phyloP scores from a whole-genome alignment of 2,113 vertebrate species.

The Ctenodactylus gundi region DNA sequence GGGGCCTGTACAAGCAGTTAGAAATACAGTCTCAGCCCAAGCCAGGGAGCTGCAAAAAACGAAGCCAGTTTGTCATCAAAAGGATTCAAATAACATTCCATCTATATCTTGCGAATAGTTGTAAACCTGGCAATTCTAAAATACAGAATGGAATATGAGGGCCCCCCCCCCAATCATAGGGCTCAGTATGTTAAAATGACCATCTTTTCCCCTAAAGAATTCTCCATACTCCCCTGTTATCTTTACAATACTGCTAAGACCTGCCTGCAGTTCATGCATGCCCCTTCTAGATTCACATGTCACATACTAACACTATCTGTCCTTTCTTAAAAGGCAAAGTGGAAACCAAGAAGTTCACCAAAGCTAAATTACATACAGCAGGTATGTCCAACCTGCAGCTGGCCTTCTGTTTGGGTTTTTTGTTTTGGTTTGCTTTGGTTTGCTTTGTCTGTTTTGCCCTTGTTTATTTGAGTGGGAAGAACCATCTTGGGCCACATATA shows the following conservation, averaged over 20 bases:
- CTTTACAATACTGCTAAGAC: not conserved
- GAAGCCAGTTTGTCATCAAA: not conserved
- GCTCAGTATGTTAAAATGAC: conserved; percentile 17
- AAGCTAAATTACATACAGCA: not conserved
- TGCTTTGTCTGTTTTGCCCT: too few species aligned
- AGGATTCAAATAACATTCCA: not conserved
- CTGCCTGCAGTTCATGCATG: not conserved
- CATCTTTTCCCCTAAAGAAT: not conserved
- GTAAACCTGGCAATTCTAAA: not conserved
- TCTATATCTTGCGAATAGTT: not conserved
- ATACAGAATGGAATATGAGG: not conserved
- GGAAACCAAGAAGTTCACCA: not conserved
- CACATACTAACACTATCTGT: not conserved
- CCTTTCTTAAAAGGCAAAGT: not conserved
- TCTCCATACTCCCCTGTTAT: not conserved
- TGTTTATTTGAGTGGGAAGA: too few species aligned
- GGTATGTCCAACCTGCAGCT: too few species aligned
- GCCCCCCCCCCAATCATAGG: not conserved
- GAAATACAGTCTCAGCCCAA: not conserved
- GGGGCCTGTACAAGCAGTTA: not conserved
- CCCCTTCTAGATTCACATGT: not conserved
- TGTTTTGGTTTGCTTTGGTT: too few species aligned
- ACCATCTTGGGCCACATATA: too few species aligned
- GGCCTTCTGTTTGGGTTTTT: too few species aligned
- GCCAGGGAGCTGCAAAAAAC: not conserved